These are phyloP conservation scores for Synanthedon myopaeformis DNA, from an alignment of 2,888 invertebrate genomes.

Conservation along the genomic window DNA sequence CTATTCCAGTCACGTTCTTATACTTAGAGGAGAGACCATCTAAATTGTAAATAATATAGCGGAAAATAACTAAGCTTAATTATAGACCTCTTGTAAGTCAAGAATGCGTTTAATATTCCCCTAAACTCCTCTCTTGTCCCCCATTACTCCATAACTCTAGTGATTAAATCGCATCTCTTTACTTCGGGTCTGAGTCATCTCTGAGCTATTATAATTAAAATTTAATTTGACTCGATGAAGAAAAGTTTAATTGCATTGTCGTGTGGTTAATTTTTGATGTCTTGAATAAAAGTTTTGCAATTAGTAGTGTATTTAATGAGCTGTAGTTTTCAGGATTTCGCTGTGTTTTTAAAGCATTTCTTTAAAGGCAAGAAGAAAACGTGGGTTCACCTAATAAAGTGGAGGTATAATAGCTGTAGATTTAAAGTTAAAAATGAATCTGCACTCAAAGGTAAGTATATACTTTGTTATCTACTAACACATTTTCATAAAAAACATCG, in stretches of 20 bases:
- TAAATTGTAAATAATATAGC: slow-evolving; percentile 54
- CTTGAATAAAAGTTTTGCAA: background rate
- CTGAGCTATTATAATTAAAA: slow-evolving; percentile 58
- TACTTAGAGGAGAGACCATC: slow-evolving; percentile 19
- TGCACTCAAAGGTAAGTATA: too few relatives aligned
- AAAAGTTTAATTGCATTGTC: slow-evolving; percentile 34
- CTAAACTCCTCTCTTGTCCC: slow-evolving; percentile 10
- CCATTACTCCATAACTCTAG: slow-evolving; percentile 43
- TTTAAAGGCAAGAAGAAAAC: too few relatives aligned
- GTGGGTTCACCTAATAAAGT: background rate
- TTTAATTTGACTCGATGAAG: slow-evolving; percentile 42
- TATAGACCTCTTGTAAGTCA: slow-evolving; percentile 53
- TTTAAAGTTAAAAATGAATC: background rate
- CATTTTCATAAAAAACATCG: slow-evolving; percentile 50
- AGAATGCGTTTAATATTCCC: slow-evolving; percentile 54
- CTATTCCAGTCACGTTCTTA: background rate
- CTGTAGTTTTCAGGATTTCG: background rate
- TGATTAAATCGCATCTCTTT: slow-evolving; percentile 54
- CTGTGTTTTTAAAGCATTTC: too few relatives aligned
- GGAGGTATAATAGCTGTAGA: background rate
- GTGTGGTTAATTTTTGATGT: slow-evolving; percentile 24
- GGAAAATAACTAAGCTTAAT: slow-evolving; percentile 53
- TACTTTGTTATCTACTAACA: too few relatives aligned
- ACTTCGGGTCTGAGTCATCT: slow-evolving; percentile 20
- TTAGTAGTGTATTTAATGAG: background rate